phyloP scores from a whole-genome alignment of 2,113 vertebrate species.

The Ammospiza caudacuta region DNA sequence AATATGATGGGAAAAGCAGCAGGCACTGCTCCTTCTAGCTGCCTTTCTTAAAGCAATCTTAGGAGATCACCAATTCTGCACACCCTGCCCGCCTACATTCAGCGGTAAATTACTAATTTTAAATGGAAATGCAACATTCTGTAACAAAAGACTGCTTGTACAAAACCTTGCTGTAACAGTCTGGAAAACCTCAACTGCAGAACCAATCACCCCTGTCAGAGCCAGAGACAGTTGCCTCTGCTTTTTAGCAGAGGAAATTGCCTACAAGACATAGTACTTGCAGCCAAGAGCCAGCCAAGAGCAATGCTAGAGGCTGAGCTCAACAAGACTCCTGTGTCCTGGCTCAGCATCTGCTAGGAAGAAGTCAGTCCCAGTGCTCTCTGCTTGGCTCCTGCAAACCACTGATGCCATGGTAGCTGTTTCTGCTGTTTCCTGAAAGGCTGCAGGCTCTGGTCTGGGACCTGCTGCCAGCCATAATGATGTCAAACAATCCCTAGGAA shows the following conservation, averaged over 20 bases:
- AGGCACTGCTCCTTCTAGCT: slow-evolving; percentile 41
- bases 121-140: slow-evolving; percentile 63
- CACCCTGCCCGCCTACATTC: slow-evolving; percentile 38
- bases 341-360: slow-evolving; percentile 29
- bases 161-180: slow-evolving; percentile 13
- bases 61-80: slow-evolving; percentile 34
- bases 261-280: slow-evolving; percentile 19
- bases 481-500: background rate
- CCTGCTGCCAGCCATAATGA: background rate
- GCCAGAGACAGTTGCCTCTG: background rate
- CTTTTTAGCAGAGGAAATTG: slow-evolving; percentile 25
- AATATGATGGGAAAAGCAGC: slow-evolving; percentile 47
- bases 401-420: background rate
- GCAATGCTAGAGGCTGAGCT: slow-evolving; percentile 37
- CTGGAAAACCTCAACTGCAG: slow-evolving; percentile 35
- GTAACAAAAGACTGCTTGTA: slow-evolving; percentile 43
- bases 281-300: slow-evolving; percentile 31
- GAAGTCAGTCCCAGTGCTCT: background rate
- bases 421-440: background rate
- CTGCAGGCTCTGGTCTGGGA: background rate
- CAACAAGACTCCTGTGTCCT: background rate
- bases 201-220: slow-evolving; percentile 27
- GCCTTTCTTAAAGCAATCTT: slow-evolving; percentile 54
- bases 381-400: background rate
- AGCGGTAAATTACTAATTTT: slow-evolving; percentile 56